Conservation (phyloP, 2,797 vertebrate species). For the Rhinella marina region DNA sequence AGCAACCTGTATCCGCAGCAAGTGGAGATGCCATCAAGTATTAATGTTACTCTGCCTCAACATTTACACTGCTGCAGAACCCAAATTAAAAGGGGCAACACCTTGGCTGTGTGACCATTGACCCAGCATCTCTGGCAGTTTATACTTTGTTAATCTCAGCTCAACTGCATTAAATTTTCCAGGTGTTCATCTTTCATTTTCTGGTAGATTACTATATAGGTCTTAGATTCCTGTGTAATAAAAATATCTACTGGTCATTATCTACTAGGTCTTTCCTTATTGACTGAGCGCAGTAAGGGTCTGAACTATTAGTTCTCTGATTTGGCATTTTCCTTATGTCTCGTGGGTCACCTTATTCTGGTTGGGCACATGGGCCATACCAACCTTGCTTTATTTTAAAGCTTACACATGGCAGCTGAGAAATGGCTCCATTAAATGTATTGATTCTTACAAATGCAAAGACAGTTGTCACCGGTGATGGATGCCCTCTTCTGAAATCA, state of each 20-base stretch:
- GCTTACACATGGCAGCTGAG: conserved; percentile 10
- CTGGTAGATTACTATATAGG: background rate
- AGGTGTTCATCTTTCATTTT: too few species aligned
- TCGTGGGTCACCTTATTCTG: background rate
- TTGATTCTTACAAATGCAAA: conserved; percentile 49
- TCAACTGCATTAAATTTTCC: too few species aligned
- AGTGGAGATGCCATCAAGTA: too few species aligned
- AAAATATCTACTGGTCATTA: background rate
- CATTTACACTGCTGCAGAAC: too few species aligned
- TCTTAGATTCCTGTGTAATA: background rate
- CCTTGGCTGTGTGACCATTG: too few species aligned
- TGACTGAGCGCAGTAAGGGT: background rate
- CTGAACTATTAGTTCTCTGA: background rate
- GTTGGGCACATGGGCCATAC: background rate
- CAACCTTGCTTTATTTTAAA: conserved; percentile 20
- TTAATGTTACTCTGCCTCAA: too few species aligned
- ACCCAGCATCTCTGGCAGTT: too few species aligned
- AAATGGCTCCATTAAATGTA: conserved; percentile 48
- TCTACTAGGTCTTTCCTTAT: background rate
- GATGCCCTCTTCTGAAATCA: conserved; percentile 19
- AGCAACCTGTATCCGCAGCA: too few species aligned
- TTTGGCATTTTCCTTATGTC: conserved; percentile 7
- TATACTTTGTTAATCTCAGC: too few species aligned
- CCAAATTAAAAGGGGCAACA: too few species aligned
- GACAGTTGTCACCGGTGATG: conserved; percentile 47